phyloP scores from a whole-genome alignment of 2,797 vertebrate genomes.

The Lates japonicus region DNA sequence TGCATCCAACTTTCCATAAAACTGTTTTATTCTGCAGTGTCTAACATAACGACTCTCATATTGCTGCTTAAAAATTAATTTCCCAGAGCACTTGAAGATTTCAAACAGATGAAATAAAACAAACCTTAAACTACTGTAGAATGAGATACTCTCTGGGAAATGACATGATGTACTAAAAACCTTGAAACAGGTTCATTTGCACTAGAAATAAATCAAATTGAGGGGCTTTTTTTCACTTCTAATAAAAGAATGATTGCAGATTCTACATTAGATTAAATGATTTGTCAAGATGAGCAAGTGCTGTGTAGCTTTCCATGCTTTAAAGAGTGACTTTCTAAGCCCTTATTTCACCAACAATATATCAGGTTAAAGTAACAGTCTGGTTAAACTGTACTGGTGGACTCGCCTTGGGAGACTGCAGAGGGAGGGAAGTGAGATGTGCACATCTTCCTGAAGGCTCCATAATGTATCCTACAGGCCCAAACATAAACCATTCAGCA shows the following conservation, averaged over 20 bases:
- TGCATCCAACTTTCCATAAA: slow-evolving; percentile 14
- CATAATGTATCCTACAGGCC: slow-evolving; percentile 65
- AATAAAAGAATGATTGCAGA: background rate
- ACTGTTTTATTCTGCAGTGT: background rate
- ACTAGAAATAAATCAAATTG: slow-evolving; percentile 23
- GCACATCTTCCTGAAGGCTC: slow-evolving; percentile 53
- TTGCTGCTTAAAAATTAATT: background rate
- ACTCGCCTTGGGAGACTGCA: slow-evolving; percentile 35
- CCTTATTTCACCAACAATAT: slow-evolving; percentile 16
- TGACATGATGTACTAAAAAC: background rate
- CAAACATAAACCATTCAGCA: slow-evolving; percentile 58
- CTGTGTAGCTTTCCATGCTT: background rate
- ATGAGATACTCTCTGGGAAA: slow-evolving; percentile 9
- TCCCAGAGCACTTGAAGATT: background rate
- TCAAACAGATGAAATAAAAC: background rate
- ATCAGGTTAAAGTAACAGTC: slow-evolving; percentile 24
- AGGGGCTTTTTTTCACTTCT: background rate
- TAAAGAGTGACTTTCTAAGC: background rate
- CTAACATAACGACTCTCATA: background rate
- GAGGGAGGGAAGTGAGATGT: slow-evolving; percentile 47
- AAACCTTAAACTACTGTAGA: background rate
- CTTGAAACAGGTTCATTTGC: background rate
- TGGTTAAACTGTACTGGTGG: slow-evolving; percentile 20
- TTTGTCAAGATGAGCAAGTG: slow-evolving; percentile 7
- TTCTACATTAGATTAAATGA: slow-evolving; percentile 10